phyloP scores from a whole-genome alignment of 1,140 invertebrate genomes.

The Diorhabda carinulata region DNA sequence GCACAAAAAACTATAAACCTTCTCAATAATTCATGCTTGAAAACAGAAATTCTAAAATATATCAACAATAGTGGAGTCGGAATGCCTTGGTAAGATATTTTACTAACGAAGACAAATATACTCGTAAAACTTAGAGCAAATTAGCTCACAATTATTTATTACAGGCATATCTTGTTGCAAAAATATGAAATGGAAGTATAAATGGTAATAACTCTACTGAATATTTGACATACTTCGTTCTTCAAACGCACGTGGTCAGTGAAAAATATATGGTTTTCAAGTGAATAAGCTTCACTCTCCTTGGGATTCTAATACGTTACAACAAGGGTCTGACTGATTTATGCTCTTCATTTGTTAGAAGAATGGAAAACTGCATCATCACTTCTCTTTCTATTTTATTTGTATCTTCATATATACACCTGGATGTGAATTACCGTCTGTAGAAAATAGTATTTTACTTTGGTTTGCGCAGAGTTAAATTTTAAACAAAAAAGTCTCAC shows the following conservation, averaged over 20 bases:
- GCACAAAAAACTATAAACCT: too few species aligned
- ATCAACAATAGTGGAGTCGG: too few species aligned
- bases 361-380: background rate
- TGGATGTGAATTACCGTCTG: background rate
- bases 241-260: background rate
- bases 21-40: too few species aligned
- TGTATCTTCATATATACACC: background rate
- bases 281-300: slow-evolving; percentile 1
- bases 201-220: too few species aligned
- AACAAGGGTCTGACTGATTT: background rate
- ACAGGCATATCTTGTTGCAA: too few species aligned
- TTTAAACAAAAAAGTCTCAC: background rate
- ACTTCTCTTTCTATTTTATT: slow-evolving; percentile 3
- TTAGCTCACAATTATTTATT: too few species aligned
- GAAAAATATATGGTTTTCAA: slow-evolving; percentile 1
- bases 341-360: background rate
- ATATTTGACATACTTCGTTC: background rate
- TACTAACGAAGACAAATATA: too few species aligned
- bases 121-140: too few species aligned
- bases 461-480: background rate
- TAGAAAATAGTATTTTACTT: background rate
- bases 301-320: background rate
- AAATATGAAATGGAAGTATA: too few species aligned
- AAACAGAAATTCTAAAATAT: too few species aligned
- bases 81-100: too few species aligned